These are phyloP conservation scores for Okapia johnstoni DNA, from an alignment of 2,113 vertebrate species.

Conservation along the genomic window DNA sequence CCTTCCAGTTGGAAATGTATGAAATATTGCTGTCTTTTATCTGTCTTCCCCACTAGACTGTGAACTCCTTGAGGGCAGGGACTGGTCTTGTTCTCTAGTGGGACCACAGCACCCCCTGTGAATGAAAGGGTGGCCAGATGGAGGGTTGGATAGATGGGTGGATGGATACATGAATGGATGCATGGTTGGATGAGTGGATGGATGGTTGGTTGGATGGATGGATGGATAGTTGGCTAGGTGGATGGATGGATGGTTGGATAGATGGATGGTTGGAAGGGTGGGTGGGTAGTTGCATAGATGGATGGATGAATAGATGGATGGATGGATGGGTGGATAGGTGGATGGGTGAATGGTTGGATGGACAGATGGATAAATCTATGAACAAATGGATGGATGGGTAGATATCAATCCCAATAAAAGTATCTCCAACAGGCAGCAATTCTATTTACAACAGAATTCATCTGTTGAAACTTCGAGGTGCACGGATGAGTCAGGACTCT, in stretches of 20 bases:
- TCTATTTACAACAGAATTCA: rapidly evolving
- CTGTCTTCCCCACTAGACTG: background rate
- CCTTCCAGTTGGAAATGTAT: background rate
- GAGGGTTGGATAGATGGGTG: background rate
- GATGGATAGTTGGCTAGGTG: rapidly evolving
- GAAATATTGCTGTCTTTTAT: background rate
- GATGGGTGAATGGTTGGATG: background rate
- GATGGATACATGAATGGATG: no score
- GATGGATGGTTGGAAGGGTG: background rate
- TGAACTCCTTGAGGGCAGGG: background rate
- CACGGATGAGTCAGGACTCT: background rate
- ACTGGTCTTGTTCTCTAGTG: background rate
- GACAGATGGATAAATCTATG: background rate
- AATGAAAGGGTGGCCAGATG: background rate
- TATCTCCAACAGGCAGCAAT: background rate
- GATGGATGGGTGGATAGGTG: no score
- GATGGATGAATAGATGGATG: rapidly evolving
- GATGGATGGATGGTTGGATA: rapidly evolving
- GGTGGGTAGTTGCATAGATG: no score
- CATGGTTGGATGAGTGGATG: no score
- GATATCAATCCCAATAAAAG: background rate
- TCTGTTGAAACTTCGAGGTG: rapidly evolving
- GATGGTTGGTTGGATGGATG: rapidly evolving
- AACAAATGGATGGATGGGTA: background rate
- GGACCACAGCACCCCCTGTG: background rate